phyloP scores from a whole-genome alignment of 2,797 vertebrate species.

The Oryzias sinensis region DNA sequence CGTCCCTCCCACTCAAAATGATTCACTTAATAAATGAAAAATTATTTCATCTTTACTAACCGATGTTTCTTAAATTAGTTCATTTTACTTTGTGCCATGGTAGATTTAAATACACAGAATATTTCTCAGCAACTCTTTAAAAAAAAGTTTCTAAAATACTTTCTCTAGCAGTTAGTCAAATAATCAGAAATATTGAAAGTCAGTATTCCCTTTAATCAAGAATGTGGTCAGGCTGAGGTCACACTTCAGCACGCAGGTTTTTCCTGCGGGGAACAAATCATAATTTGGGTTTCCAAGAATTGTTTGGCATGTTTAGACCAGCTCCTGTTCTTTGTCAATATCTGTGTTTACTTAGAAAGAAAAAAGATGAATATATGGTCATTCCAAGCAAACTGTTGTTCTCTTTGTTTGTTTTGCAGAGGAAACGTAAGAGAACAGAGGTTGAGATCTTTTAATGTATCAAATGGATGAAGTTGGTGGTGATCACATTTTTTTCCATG shows the following conservation, averaged over 20 bases:
- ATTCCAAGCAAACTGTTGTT: conserved; percentile 81
- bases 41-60: conserved; percentile 13
- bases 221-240: conserved; percentile 14
- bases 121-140: too few species aligned
- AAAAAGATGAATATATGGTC: conserved; percentile 56
- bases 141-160: too few species aligned
- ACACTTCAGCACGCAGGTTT: conserved; percentile 10
- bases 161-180: too few species aligned
- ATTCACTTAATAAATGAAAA: conserved; percentile 45
- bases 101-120: conserved; percentile 24
- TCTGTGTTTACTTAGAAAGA: conserved; percentile 57
- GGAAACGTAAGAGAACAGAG: conserved; percentile 79
- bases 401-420: conserved; percentile 79
- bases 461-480: conserved; percentile 80
- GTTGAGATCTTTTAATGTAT: conserved; percentile 77
- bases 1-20: conserved; percentile 10
- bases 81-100: conserved; percentile 17
- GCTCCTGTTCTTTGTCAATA: conserved; percentile 46
- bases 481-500: conserved; percentile 59
- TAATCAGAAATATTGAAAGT: conserved; percentile 11
- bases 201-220: conserved; percentile 36
- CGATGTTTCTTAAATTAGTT: conserved; percentile 23
- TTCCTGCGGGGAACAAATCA: conserved; percentile 42
- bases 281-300: conserved; percentile 43
- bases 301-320: conserved; percentile 53